Base-by-base conservation (phyloP, 1,140 invertebrate genomes). In the Alviniconcha marisindica region DNA sequence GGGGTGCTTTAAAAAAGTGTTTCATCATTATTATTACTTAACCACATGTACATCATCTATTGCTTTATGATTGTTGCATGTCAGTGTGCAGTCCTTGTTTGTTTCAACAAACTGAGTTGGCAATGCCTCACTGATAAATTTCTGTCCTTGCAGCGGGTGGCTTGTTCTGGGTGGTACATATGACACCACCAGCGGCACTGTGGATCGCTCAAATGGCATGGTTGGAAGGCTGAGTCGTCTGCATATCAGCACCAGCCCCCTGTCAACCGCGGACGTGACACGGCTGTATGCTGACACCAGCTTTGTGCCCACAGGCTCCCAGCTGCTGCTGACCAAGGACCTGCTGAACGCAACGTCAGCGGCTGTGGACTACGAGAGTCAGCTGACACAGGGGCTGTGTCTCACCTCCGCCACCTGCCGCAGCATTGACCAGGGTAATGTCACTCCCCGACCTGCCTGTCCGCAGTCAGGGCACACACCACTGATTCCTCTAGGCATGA, bases 141-240 rank as follows among this genome's bases (percentile, higher is more conserved):
- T 54, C 28, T 69, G 2, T 48, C 51, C 5, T 82, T 85, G 33
- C 77, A 85, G 84, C 56, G 60, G 56, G 21, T 83, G 81, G 84
- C 18, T 85, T 1, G 69, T 83, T 21, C 66, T 85, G 21, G 84
- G 77, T 1, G 84, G 84, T 24, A 71, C 33, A 2, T 85, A 74
- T 42, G 21, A 74, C 38, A 28, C 38, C 1, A 7, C n/a, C 44
- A 80, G 54, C 15, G 1, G 80, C 3, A 74, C 60, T 36, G 28
- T 85, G 10, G 77, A 81, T 42, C 84, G 78, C 33, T 80, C 84
- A 1, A 33, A 33, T 15, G 76, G 77, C 24, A 74, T 85, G 76
- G 56, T 42, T 4, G 84, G 84, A n/a, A 63, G 81, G 51, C 56
- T 85, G 3, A 85, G 84, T 28, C 84, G 81, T 28, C 40, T 85